Evolutionary conservation across 2,113 vertebrate genomes (phyloP).

Genomic region (Pao palembangensis): DNA sequence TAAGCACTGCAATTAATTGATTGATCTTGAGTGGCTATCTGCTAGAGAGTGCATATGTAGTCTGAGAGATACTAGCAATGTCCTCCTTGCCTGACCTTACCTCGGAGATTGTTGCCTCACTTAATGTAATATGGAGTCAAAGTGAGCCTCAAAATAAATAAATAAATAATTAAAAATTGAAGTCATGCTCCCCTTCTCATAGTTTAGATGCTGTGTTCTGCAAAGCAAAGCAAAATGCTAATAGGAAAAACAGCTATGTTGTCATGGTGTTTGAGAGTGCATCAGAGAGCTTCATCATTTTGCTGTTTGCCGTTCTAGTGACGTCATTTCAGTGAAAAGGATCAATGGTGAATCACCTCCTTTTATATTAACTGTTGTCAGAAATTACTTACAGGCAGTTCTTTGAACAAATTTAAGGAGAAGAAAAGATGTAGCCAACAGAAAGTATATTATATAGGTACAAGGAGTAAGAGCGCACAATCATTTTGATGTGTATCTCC

Average conservation of each 20-base stretch:
- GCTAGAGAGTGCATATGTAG: neutral
- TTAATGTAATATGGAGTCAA: constrained; percentile 7
- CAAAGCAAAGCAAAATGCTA: neutral
- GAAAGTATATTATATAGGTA: no score
- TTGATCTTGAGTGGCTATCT: constrained; percentile 12
- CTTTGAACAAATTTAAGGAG: no score
- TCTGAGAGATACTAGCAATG: constrained; percentile 11
- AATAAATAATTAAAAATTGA: neutral
- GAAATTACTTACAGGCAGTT: neutral
- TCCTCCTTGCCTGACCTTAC: constrained; percentile 2
- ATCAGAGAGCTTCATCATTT: constrained; percentile 38
- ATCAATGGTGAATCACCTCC: constrained; percentile 2
- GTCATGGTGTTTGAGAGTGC: constrained; percentile 12
- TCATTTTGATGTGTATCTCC: no score
- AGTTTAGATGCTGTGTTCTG: neutral
- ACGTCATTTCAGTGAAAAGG: constrained; percentile 20
- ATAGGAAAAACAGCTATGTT: constrained; percentile 8
- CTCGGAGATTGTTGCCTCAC: neutral
- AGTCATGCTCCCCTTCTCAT: neutral
- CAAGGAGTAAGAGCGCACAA: no score
- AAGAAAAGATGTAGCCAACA: neutral
- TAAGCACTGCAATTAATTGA: neutral
- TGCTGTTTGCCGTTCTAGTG: constrained; percentile 12
- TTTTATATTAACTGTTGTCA: constrained; percentile 8
- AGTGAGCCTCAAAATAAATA: neutral